Evolutionary conservation across 2,113 vertebrate species (phyloP), one percentile per base, ranked within the genome.

Genomic region (Callaeas wilsoni): DNA sequence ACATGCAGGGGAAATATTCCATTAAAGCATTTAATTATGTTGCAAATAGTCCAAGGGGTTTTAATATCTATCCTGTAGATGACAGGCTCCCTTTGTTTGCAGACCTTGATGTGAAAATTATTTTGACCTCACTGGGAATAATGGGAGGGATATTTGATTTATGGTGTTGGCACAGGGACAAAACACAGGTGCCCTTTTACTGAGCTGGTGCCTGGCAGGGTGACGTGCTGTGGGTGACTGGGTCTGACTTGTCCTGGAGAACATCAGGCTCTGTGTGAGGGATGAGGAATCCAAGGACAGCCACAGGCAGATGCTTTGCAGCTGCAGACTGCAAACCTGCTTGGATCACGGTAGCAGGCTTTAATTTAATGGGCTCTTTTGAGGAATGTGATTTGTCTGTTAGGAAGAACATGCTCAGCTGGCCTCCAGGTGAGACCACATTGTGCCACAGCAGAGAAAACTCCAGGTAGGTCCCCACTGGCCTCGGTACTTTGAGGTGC

Each of bases 61-160:
- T 92, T 96, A 94, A 96, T 94, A 81, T 95, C 89, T 97, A 94
- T 80, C 93, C 33, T 82, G 55, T n/a, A 69, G 75, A 73, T 62
- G 77, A 71, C 1, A 0, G 13, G 7, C 65, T 87, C 71, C 63
- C 78, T 95, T 87, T 96, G 90, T 95, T 89, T 55, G 33, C n/a
- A 67, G 62, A 50, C 73, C 70, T 93, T 90, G 63, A 87, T 80
- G 67, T 85, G 81, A 88, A 96, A 93, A 96, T 95, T 1, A 3
- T 64, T 95, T 77, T 94, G 87, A 84, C 62, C 87, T 76, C 37
- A 10, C 5, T 80, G 70, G 70, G 55, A 87, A 78, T 77, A 91
- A 79, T 18, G 17, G 25, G 16, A 14, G 17, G 22, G 57, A 33
- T 73, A 23, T 62, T 75, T 87, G 50, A 41, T 50, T 42, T 26